Percentiles rank a stretch among this genome's conserved stretches.
These are phyloP conservation scores for Plemyria rubiginata DNA, from an alignment of 2,888 invertebrate species.

Conservation along the genomic window DNA sequence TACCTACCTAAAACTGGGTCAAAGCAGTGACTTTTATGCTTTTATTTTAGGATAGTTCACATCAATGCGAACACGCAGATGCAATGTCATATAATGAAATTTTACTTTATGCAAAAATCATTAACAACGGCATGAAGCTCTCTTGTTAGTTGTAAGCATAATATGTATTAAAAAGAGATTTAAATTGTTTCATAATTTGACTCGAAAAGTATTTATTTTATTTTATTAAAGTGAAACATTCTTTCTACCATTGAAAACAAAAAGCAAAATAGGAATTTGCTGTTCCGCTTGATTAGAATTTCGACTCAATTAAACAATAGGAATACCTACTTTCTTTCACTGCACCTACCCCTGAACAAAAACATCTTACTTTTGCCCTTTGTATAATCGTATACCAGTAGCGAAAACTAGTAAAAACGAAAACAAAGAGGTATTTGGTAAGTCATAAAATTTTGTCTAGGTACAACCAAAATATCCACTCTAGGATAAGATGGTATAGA, in stretches of 20 bases:
- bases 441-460: conserved; percentile 32
- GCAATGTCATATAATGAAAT: too few relatives aligned
- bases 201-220: conserved; percentile 5
- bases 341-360: background rate
- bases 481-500: conserved; percentile 26
- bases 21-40: background rate
- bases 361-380: background rate
- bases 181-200: too few relatives aligned
- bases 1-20: background rate
- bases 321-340: background rate
- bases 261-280: background rate
- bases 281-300: background rate
- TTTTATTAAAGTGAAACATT: background rate
- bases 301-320: background rate
- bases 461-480: conserved; percentile 33
- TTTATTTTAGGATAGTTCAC: background rate
- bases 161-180: background rate
- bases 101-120: too few relatives aligned
- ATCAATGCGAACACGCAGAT: background rate
- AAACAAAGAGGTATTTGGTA: conserved; percentile 4
- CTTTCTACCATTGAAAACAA: background rate
- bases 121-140: background rate
- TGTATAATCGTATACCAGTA: too few relatives aligned
- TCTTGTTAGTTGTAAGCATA: background rate
- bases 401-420: conserved; percentile 21